Evolutionary conservation across 2,797 vertebrate genomes (phyloP).

Genomic region (Nannoperca australis): DNA sequence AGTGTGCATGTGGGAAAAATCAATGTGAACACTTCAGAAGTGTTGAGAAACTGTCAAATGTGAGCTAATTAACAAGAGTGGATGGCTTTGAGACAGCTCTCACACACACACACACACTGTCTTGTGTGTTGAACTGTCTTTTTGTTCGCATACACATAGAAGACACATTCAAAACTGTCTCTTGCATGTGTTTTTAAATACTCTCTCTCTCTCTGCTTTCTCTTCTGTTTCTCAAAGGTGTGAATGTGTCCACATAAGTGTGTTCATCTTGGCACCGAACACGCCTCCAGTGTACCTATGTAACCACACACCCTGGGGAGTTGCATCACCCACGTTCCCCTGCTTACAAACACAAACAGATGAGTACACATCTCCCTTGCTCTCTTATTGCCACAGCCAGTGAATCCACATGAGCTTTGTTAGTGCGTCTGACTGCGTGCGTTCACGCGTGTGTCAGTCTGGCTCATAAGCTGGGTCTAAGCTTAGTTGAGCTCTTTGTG

Average conservation of each 20-base stretch:
- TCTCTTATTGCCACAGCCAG: not conserved
- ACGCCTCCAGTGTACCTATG: conserved; percentile 28
- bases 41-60: no score
- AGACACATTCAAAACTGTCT: no score
- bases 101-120: no score
- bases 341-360: conserved; percentile 19
- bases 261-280: not conserved
- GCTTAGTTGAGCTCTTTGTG: conserved; percentile 10
- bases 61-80: no score
- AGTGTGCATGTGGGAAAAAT: no score
- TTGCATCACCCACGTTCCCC: conserved; percentile 38
- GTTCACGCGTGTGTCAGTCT: no score
- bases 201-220: not conserved
- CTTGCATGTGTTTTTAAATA: no score
- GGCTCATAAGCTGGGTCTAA: not conserved
- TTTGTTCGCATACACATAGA: no score
- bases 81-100: no score
- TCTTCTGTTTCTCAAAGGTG: conserved; percentile 3
- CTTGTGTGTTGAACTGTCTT: no score
- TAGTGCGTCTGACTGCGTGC: no score
- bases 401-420: not conserved
- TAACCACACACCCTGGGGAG: conserved; percentile 26
- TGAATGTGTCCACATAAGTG: conserved; percentile 9
- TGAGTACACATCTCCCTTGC: conserved; percentile 14
- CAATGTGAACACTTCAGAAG: no score